phyloP scores from a whole-genome alignment of 2,888 invertebrate species.

The Villa cingulata region DNA sequence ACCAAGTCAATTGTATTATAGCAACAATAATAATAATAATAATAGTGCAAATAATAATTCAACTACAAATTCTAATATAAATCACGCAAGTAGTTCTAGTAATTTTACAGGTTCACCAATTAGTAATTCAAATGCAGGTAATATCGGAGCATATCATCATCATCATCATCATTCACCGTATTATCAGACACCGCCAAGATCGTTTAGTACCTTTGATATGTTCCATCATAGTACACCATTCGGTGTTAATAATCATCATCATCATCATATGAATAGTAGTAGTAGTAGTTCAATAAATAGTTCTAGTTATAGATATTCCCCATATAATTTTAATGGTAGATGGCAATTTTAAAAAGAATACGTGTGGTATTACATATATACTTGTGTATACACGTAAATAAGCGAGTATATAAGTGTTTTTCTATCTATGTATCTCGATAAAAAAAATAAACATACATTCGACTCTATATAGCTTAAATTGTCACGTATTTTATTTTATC shows the following conservation, averaged over 20 bases:
- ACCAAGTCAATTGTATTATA: slow-evolving; percentile 9
- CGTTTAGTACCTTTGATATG: slow-evolving; percentile 30
- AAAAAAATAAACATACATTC: no score
- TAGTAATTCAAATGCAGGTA: slow-evolving; percentile 22
- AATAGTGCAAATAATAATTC: neutral
- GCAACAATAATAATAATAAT: neutral
- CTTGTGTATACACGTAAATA: no score
- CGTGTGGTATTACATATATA: no score
- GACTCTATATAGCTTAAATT: no score
- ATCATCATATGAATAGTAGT: slow-evolving; percentile 23
- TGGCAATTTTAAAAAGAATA: slow-evolving; percentile 32
- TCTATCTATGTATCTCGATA: no score
- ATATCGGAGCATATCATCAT: slow-evolving; percentile 22
- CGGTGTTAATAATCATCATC: slow-evolving; percentile 19
- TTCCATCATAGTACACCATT: slow-evolving; percentile 36
- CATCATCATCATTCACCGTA: no score
- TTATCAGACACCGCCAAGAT: slow-evolving; percentile 34
- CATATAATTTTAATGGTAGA: slow-evolving; percentile 34
- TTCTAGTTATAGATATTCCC: slow-evolving; percentile 36
- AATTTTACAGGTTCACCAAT: slow-evolving; percentile 29
- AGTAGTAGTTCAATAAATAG: slow-evolving; percentile 31
- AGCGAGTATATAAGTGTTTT: no score
- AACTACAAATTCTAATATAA: neutral
- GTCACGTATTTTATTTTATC: no score
- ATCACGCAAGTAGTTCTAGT: slow-evolving; percentile 3